phyloP scores from a whole-genome alignment of 2,113 vertebrate genomes.

The Antechinus flavipes region DNA sequence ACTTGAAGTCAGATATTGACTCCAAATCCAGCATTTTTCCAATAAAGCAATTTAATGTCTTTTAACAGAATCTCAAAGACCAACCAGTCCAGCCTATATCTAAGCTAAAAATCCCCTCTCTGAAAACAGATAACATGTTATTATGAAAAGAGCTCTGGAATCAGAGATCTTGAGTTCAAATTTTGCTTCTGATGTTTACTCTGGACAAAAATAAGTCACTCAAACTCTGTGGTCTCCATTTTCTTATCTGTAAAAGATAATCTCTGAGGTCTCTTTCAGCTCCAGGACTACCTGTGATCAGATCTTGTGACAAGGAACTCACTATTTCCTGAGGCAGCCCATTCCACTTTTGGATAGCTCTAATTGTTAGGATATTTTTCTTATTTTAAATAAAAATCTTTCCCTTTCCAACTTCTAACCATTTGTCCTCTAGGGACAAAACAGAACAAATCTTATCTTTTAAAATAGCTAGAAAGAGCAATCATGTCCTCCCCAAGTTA shows the following conservation, averaged over 20 bases:
- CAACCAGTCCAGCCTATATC: not conserved
- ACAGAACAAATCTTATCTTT: not conserved
- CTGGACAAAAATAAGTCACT: not conserved
- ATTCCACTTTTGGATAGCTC: not conserved
- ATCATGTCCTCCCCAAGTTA: not conserved
- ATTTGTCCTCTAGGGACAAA: not conserved
- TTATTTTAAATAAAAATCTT: not conserved
- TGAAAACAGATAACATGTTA: not conserved
- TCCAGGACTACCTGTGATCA: not conserved
- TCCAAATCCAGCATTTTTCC: not conserved
- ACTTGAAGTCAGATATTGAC: not conserved
- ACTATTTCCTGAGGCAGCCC: not conserved
- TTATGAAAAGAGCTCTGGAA: not conserved
- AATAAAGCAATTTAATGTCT: not conserved
- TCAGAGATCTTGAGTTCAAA: not conserved
- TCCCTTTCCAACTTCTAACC: not conserved
- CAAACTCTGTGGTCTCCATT: not conserved
- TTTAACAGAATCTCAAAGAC: not conserved
- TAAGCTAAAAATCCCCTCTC: not conserved
- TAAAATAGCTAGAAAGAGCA: not conserved
- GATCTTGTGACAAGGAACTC: not conserved
- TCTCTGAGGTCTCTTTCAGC: not conserved
- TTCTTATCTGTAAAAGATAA: not conserved
- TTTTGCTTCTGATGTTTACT: not conserved
- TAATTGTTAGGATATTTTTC: conserved; percentile 3